Conservation (phyloP, 1,140 invertebrate species). For the Pseudomyrmex gracilis region DNA sequence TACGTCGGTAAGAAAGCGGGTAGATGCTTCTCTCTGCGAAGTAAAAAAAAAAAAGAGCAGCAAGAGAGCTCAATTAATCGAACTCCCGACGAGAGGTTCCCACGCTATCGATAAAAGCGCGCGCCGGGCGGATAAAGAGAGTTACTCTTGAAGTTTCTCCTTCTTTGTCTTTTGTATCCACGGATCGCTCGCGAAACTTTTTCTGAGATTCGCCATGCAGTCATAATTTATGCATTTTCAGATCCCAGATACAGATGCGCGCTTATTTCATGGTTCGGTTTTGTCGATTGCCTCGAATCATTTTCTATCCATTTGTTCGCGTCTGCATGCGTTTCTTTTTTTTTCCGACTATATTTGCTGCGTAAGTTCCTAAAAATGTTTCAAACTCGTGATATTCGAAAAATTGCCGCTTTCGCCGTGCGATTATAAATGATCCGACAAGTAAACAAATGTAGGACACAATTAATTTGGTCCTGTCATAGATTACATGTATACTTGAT, state of each 20-base stretch:
- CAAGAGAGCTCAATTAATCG: conserved; percentile 73
- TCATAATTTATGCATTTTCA: conserved; percentile 82
- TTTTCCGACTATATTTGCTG: too few relatives aligned
- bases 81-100: conserved; percentile 66
- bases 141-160: conserved; percentile 67
- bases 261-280: conserved; percentile 4
- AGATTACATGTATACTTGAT: neutral
- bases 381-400: neutral
- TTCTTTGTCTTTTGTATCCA: conserved; percentile 39
- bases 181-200: conserved; percentile 61
- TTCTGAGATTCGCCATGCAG: conserved; percentile 75
- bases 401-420: neutral
- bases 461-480: neutral
- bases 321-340: neutral
- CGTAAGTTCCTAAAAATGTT: neutral
- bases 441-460: neutral
- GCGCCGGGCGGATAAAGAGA: conserved; percentile 60
- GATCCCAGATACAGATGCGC: conserved; percentile 11
- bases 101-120: conserved; percentile 80
- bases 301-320: neutral
- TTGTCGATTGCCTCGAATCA: neutral
- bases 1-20: conserved; percentile 50
- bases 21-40: conserved; percentile 53
- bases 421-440: neutral
- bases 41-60: conserved; percentile 61